These are phyloP conservation scores for Bubalus kerabau DNA, from an alignment of 2,113 vertebrate genomes.

Conservation along the genomic window DNA sequence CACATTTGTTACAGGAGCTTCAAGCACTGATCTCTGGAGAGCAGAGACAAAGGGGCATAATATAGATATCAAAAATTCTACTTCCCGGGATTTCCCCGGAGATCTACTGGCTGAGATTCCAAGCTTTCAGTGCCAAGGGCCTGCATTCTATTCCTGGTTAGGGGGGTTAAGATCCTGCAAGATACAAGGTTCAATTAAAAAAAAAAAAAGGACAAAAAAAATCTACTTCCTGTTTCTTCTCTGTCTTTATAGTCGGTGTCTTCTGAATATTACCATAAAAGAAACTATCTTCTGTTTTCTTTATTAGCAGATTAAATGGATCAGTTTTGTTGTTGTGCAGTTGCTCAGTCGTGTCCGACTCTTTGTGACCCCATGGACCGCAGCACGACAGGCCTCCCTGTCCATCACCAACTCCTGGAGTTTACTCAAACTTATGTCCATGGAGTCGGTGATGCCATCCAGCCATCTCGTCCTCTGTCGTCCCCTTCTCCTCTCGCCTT, in stretches of 20 bases:
- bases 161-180: neutral
- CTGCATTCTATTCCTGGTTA: neutral
- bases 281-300: neutral
- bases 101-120: neutral
- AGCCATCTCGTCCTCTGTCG: neutral
- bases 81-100: neutral
- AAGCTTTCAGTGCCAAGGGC: neutral
- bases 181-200: neutral
- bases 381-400: neutral
- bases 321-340: neutral
- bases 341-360: fast-evolving
- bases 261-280: neutral
- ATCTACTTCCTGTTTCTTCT: neutral
- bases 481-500: neutral
- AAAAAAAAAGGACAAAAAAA: neutral
- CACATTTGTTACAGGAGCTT: neutral
- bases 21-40: neutral
- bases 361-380: neutral
- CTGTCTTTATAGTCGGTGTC: neutral
- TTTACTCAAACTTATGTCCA: neutral
- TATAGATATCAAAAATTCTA: neutral
- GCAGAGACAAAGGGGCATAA: neutral
- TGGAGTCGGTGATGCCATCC: neutral
- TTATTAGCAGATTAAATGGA: neutral
- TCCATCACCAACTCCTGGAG: neutral